phyloP scores from a whole-genome alignment of 2,113 vertebrate genomes.

The Mirza zaza region DNA sequence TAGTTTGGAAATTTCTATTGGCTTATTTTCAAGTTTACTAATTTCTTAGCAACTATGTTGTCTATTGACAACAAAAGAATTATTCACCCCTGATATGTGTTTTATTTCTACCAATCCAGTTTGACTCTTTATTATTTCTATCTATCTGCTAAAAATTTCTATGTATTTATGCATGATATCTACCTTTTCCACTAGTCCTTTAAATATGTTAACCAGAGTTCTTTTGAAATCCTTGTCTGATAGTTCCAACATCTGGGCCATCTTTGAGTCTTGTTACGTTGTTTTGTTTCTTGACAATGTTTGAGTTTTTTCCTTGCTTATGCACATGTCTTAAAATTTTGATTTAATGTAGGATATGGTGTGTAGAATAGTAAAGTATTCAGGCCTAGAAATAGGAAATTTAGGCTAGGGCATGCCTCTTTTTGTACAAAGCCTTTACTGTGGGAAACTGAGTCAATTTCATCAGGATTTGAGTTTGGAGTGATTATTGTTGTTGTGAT shows the following conservation, averaged over 20 bases:
- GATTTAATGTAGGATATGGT: not conserved
- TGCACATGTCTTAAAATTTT: not conserved
- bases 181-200: not conserved
- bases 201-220: constrained; percentile 2
- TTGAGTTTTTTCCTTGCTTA: not conserved
- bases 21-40: not conserved
- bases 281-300: constrained; percentile 5
- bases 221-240: not conserved
- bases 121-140: not conserved
- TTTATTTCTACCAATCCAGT: not conserved
- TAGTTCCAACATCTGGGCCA: not conserved
- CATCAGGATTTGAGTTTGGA: not conserved
- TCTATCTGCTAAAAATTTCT: constrained; percentile 13
- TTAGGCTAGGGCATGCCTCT: not conserved
- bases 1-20: not conserved
- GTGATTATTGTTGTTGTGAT: not conserved
- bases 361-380: not conserved
- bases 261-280: not conserved
- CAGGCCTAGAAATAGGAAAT: not conserved
- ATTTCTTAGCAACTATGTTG: not conserved
- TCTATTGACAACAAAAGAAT: not conserved
- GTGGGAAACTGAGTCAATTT: not conserved
- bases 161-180: not conserved
- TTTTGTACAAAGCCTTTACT: not conserved
- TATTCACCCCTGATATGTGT: not conserved